These are phyloP conservation scores for Momotus momota DNA, from an alignment of 2,797 vertebrate species.

Conservation along the genomic window DNA sequence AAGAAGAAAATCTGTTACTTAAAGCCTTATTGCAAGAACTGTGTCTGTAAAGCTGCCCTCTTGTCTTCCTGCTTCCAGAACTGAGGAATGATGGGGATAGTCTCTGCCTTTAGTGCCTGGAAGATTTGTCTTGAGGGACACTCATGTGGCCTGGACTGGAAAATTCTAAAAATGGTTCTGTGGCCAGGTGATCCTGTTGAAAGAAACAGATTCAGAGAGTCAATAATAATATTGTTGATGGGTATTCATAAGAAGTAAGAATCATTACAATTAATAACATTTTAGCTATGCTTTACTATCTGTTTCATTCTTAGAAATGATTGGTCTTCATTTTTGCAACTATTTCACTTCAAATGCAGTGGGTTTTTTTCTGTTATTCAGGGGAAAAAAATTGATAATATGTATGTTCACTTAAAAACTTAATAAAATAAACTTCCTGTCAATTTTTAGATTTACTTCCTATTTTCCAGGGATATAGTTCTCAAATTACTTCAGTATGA, in stretches of 20 bases:
- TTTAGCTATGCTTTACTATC: neutral
- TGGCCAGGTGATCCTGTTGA: neutral
- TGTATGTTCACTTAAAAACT: neutral
- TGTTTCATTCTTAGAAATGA: neutral
- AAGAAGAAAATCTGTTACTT: neutral
- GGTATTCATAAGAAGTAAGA: neutral
- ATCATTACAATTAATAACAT: neutral
- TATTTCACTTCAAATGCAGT: neutral
- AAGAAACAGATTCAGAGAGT: neutral
- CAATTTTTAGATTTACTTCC: conserved; percentile 51
- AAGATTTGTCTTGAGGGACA: neutral
- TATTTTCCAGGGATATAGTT: conserved; percentile 89
- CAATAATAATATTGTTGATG: neutral
- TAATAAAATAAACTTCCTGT: conserved; percentile 21
- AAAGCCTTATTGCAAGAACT: neutral
- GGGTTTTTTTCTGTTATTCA: neutral
- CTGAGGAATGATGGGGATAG: neutral
- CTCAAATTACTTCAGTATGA: conserved; percentile 95
- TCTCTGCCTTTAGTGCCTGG: neutral
- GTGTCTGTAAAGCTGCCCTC: neutral
- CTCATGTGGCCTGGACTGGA: neutral
- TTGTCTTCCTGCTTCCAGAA: neutral
- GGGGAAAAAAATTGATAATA: neutral
- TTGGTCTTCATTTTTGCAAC: neutral
- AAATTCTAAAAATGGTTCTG: neutral